phyloP scores from a whole-genome alignment of 2,888 invertebrate species.

The Lasiommata megera region DNA sequence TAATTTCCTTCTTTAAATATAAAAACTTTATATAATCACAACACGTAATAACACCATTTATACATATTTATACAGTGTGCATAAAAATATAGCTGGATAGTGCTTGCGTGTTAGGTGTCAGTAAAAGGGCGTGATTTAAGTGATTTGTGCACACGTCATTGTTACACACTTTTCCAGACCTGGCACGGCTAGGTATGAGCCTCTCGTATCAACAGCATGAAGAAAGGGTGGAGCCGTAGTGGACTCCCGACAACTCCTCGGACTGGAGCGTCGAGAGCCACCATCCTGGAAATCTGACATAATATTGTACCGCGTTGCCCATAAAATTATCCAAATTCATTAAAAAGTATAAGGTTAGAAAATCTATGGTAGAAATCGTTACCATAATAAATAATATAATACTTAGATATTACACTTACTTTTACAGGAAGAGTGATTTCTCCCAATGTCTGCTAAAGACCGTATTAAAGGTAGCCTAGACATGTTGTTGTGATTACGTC shows the following conservation, averaged over 20 bases:
- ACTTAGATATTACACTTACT: constrained; percentile 84
- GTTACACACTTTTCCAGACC: constrained; percentile 59
- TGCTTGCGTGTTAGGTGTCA: constrained; percentile 54
- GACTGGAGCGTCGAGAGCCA: constrained; percentile 72
- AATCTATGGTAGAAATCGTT: not conserved
- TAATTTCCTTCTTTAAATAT: not conserved
- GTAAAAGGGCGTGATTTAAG: constrained; percentile 57
- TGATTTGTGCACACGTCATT: constrained; percentile 48
- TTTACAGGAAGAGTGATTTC: constrained; percentile 96
- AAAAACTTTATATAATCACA: not conserved
- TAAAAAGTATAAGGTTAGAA: not conserved
- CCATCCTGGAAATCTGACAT: constrained; percentile 77
- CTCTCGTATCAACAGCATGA: constrained; percentile 79
- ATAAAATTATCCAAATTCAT: constrained; percentile 22
- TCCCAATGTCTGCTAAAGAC: constrained; percentile 97
- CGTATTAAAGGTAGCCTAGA: constrained; percentile 93
- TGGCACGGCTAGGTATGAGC: constrained; percentile 84
- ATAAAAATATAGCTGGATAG: constrained; percentile 48
- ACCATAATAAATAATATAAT: no score
- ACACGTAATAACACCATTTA: constrained; percentile 17
- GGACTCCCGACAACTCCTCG: constrained; percentile 69
- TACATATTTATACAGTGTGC: constrained; percentile 39
- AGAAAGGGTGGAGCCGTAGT: constrained; percentile 76
- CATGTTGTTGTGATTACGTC: constrained; percentile 86
- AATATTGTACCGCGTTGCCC: constrained; percentile 48